A percentile compares a stretch with the other conserved stretches of the same genome.
Evolutionary conservation across 2,797 vertebrate genomes (phyloP).

Genomic region (Apodemus agrarius): DNA sequence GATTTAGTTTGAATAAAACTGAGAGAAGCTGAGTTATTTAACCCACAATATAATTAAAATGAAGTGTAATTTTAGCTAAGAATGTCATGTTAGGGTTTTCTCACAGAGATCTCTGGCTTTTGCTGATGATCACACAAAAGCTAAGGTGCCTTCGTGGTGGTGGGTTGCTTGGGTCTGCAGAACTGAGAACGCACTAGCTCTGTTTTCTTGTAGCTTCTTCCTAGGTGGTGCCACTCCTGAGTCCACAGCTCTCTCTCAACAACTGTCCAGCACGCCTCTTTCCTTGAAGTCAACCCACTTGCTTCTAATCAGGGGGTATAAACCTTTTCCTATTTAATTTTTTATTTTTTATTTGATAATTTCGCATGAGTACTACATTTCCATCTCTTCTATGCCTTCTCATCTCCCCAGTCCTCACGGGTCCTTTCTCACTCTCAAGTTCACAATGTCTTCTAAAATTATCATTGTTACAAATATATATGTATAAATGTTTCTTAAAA

Average conservation of each 20-base stretch:
- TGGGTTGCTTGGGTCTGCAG: neutral
- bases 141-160: neutral
- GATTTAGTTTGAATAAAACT: constrained; percentile 1
- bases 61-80: constrained; percentile 38
- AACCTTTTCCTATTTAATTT: neutral
- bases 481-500: neutral
- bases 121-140: constrained; percentile 11
- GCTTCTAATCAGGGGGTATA: constrained; percentile 92
- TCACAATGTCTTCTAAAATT: neutral
- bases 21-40: constrained; percentile 43
- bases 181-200: neutral
- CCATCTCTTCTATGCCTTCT: neutral
- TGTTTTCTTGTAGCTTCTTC: constrained; percentile 87
- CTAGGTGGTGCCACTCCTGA: constrained; percentile 91
- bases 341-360: neutral
- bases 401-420: no score
- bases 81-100: neutral
- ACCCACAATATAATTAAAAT: constrained; percentile 26
- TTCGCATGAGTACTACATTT: neutral
- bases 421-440: neutral
- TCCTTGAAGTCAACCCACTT: constrained; percentile 94
- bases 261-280: constrained; percentile 93
- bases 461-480: neutral
- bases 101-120: neutral
- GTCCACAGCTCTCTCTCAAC: constrained; percentile 90